These are phyloP conservation scores for Zaprionus kolodkinae DNA, from an alignment of 1,140 invertebrate genomes.

Conservation along the genomic window DNA sequence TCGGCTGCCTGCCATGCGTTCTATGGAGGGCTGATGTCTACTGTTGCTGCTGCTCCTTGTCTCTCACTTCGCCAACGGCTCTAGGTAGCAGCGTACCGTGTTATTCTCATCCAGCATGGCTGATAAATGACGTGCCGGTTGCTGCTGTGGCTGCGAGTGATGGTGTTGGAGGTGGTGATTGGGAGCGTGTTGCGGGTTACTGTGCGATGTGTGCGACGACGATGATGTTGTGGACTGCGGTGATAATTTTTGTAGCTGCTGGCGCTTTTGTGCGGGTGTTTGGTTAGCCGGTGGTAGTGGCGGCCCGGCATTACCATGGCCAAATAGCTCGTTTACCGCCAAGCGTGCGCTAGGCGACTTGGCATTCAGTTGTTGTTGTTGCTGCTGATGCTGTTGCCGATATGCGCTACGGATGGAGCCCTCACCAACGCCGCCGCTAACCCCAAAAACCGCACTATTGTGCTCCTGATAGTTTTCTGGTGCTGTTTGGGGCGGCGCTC, in stretches of 20 bases:
- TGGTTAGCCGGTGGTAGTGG: conserved; percentile 81
- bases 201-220: conserved; percentile 81
- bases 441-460: conserved; percentile 81
- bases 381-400: conserved; percentile 68
- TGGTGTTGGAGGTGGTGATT: conserved; percentile 52
- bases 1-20: conserved; percentile 31
- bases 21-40: conserved; percentile 36
- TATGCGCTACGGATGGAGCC: conserved; percentile 75
- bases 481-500: conserved; percentile 45
- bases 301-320: conserved; percentile 66
- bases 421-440: conserved; percentile 83
- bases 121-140: conserved; percentile 86
- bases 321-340: conserved; percentile 80
- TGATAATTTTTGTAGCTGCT: conserved; percentile 79
- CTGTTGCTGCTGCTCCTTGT: conserved; percentile 11
- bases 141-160: conserved; percentile 69
- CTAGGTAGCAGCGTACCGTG: conserved; percentile 91
- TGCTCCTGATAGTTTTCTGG: conserved; percentile 59
- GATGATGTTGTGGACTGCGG: conserved; percentile 81
- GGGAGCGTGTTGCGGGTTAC: conserved; percentile 56
- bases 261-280: conserved; percentile 76
- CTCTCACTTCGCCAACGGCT: conserved; percentile 85
- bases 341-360: conserved; percentile 75
- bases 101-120: conserved; percentile 90
- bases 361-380: conserved; percentile 56